Base-by-base conservation (phyloP, 1,140 invertebrate genomes). In the Rhyacophila brunnea region DNA sequence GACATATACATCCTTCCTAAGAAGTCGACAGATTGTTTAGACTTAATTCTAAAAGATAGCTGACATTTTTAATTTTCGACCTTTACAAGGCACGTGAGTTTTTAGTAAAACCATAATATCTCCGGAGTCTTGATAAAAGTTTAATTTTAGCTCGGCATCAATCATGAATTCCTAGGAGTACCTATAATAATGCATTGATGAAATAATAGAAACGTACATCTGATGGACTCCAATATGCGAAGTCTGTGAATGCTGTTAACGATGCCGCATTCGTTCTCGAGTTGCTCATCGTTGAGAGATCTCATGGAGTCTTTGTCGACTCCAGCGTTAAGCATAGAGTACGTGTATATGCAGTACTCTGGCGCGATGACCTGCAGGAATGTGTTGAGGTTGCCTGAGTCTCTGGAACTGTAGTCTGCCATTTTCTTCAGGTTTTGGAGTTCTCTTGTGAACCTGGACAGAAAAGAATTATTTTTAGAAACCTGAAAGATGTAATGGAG, bases 261-360 rank as follows among this genome's bases (percentile, higher is more conserved):
- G 59, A 99, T 96, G 47, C 89, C 84, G 72, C 96, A 99, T 70
- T 98, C 96, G 1, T 81, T 81, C 50, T 88, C 75, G 34, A 99
- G 77, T 70, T 98, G 93, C 59, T 98, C 95, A 66, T 99, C 96
- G 18, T 87, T 91, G 4, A 98, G 74, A 42, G 84, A 85, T 57
- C 86, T 82, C 23, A 95, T 81, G 0, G 85, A 88, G 44, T 91
- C 88, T 69, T 89, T 91, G 70, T 98, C 95, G 9, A 99, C 90
- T 1, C 97, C 96, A 35, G 92, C 89, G 68, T 95, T 93, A 6
- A 99, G 73, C 91, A 99, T 95, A 48, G 89, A 87, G 72, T 99
- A 99, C 0, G 96, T 98, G 71, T 99, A 99, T 54, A 95, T 95
- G 11, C 91, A 90, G 73, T 96, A 96, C 70, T 98, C 95, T 6